Percentiles rank a stretch among this genome's conserved stretches.
Evolutionary conservation across 23 tunicate genomes (phyloP).

Genomic region (Ascidia mentula): DNA sequence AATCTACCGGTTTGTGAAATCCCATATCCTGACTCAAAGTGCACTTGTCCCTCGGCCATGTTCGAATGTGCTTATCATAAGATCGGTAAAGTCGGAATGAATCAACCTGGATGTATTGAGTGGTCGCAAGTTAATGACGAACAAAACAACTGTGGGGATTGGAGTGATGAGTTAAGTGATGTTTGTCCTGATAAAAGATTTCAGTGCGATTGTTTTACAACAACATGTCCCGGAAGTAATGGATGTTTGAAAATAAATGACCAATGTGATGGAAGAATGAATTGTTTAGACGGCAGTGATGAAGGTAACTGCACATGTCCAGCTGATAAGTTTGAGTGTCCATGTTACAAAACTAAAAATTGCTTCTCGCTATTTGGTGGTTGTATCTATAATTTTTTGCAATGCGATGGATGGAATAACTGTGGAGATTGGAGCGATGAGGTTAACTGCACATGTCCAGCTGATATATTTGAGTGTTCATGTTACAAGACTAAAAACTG

Average conservation of each 20-base stretch:
- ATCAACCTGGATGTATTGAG: background rate
- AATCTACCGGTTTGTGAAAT: background rate
- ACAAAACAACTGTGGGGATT: background rate
- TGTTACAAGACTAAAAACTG: too few relatives aligned
- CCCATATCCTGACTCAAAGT: background rate
- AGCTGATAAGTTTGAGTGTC: background rate
- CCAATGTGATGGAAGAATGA: background rate
- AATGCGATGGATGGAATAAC: too few relatives aligned
- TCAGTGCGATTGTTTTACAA: background rate
- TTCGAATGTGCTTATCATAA: constrained; percentile 4
- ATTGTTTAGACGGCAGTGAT: background rate
- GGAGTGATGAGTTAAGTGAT: background rate
- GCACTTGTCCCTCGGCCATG: background rate
- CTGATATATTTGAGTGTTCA: too few relatives aligned
- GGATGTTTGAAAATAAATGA: background rate
- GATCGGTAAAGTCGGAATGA: background rate
- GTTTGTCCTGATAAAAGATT: background rate
- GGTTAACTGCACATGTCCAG: too few relatives aligned
- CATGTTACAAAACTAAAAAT: too few relatives aligned
- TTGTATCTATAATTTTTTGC: background rate
- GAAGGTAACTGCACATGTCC: background rate
- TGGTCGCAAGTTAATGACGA: background rate
- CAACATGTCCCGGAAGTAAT: background rate
- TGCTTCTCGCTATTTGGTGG: background rate
- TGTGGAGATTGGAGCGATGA: too few relatives aligned